Evolutionary conservation across 2,797 vertebrate genomes (phyloP), one percentile per base, ranked within the genome.

Genomic region (Acanthiza pusilla): DNA sequence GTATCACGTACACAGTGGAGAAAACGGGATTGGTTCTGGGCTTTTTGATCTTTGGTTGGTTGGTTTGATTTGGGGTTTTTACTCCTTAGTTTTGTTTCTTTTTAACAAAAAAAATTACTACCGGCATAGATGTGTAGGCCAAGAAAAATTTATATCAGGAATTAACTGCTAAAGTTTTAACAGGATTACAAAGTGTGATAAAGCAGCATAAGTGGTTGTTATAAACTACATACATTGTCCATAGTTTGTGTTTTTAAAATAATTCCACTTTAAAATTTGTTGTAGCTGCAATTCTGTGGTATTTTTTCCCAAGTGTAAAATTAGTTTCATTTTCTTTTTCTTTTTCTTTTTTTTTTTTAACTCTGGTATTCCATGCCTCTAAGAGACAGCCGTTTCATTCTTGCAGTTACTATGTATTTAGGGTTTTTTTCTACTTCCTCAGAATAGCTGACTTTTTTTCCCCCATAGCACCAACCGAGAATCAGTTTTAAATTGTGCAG

Each of bases 291-390:
- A n/a, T 86, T 93, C 30, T 81, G 11, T 66, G 25, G 4, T 83
- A 22, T 85, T 94, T 90, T 89, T 88, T 16, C 21, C 7, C 7
- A 65, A 17, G 13, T 85, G 81, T 76, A 78, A 91, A 93, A 82
- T 11, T 3, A 50, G 13, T 67, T 94, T 60, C 4, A 18, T 76
- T 63, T 71, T 67, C 1, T 32, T 63, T 53, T 30, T 18, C 0
- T 22, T 57, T 22, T 57, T 61, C 19, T 21, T 16, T 25, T 40
- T 47, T 32, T 13, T 19, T 20, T 48, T 18, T 1, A 22, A 14
- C 16, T 61, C 15, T 87, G 14, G 5, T 76, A 66, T 75, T 85
- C 40, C 29, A 32, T 43, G 10, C 38, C 30, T 58, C 20, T 93
- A 72, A 88, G 47, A 88, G 93, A 54, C 4, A 20, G 7, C 18